These are phyloP conservation scores for Dascillus cervinus DNA, from an alignment of 2,888 invertebrate genomes.

Conservation along the genomic window DNA sequence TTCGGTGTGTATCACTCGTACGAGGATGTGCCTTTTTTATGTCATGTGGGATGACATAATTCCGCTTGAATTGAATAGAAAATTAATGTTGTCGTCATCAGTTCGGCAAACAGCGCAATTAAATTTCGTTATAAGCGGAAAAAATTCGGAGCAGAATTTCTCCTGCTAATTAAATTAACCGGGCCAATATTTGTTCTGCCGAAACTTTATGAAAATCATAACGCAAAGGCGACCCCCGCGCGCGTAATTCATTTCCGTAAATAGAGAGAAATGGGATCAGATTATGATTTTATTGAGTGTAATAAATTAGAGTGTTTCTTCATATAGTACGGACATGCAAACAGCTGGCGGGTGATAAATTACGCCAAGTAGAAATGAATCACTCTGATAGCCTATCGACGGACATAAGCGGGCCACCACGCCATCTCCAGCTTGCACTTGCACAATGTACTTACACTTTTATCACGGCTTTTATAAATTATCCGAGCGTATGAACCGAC, in stretches of 20 bases:
- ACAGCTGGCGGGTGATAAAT: slow-evolving; percentile 21
- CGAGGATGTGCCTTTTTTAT: slow-evolving; percentile 1
- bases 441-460: slow-evolving; percentile 16
- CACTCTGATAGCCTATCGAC: slow-evolving; percentile 15
- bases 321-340: slow-evolving; percentile 18
- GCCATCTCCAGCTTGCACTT: slow-evolving; percentile 17
- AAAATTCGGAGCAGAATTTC: no score
- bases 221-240: no score
- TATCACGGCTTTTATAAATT: slow-evolving; percentile 13
- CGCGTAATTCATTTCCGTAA: no score
- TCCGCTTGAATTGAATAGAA: no score
- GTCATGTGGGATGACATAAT: slow-evolving; percentile 7
- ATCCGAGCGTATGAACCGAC: slow-evolving; percentile 9
- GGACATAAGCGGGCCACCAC: slow-evolving; percentile 13
- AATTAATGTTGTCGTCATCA: no score
- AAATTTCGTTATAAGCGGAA: no score
- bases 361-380: slow-evolving; percentile 17
- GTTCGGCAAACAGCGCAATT: no score
- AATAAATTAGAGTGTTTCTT: slow-evolving; percentile 16
- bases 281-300: no score
- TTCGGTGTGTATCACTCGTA: slow-evolving; percentile 6
- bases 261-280: no score
- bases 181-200: no score
- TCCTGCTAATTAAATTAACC: no score
- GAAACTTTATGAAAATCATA: no score